Evolutionary conservation across 2,888 invertebrate genomes (phyloP), one percentile per base, ranked within the genome.

Genomic region (Apodemia zela): DNA sequence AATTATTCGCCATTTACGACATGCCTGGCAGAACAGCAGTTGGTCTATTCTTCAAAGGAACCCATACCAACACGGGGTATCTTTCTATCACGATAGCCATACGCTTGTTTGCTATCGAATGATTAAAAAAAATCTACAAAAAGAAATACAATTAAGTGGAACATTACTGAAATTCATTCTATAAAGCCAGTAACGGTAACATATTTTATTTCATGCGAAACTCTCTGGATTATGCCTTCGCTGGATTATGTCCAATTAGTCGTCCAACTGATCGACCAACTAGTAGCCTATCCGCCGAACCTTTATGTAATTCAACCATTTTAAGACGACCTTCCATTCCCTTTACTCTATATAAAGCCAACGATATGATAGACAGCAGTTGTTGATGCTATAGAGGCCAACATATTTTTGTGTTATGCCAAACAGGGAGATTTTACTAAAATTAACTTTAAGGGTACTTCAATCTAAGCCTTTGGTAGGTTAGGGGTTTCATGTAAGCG

Each of bases 361-460:
- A 65, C 63, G 63, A 63, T 63, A 62, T 60, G 65, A 54, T 63
- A 66, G 62, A 63, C 64, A 65, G 66, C 66, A 67, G 70, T 58
- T 65, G 45, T 66, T 62, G 66, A 68, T 67, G 65, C 68, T 66
- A 66, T 67, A 51, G 66, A 60, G 68, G 69, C 66, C 71, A 61
- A 62, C 29, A 59, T 47, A 67, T 63, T 61, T 51, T 73, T 75
- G 84, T 64, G 65, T 69, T 72, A 68, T 75, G 79, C 76, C 78
- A 77, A 75, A 82, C 81, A 79, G 82, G 86, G 86, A 85, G 88
- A 87, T 87, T 87, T 89, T 87, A 89, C 81, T 85, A 86, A 89
- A 89, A 88, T 89, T 88, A 89, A 86, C 87, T 87, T 81, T 83
- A 84, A 84, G 84, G 81, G 77, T 77, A 84, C 86, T 86, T 82